Evolutionary conservation across 2,113 vertebrate species (phyloP).

Genomic region (Nanger granti): DNA sequence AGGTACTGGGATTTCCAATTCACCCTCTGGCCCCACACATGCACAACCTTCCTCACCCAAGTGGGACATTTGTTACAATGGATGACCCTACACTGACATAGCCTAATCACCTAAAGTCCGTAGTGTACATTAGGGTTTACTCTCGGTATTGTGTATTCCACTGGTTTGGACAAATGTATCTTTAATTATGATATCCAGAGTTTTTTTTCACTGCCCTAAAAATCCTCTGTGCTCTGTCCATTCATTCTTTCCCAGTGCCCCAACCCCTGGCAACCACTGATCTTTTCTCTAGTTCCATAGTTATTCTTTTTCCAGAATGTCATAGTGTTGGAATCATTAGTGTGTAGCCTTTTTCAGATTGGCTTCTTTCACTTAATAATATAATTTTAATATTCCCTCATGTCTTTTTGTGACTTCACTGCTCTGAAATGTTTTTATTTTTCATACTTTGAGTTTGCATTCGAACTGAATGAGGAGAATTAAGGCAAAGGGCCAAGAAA

Average conservation of each 20-base stretch:
- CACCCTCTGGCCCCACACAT: neutral
- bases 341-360: neutral
- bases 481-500: neutral
- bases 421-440: neutral
- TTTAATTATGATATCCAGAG: neutral
- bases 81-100: neutral
- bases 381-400: neutral
- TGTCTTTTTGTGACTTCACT: neutral
- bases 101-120: neutral
- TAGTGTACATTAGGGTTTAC: neutral
- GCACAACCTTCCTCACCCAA: neutral
- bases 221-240: neutral
- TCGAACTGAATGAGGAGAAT: neutral
- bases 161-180: neutral
- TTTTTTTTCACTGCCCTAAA: neutral
- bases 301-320: neutral
- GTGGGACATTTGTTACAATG: neutral
- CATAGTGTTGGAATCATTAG: neutral
- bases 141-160: neutral
- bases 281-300: neutral
- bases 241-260: neutral
- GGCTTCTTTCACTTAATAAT: neutral
- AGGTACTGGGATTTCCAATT: neutral
- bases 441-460: neutral
- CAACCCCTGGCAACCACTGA: neutral